phyloP scores from a whole-genome alignment of 1,140 invertebrate species.

The Ylistrum balloti region DNA sequence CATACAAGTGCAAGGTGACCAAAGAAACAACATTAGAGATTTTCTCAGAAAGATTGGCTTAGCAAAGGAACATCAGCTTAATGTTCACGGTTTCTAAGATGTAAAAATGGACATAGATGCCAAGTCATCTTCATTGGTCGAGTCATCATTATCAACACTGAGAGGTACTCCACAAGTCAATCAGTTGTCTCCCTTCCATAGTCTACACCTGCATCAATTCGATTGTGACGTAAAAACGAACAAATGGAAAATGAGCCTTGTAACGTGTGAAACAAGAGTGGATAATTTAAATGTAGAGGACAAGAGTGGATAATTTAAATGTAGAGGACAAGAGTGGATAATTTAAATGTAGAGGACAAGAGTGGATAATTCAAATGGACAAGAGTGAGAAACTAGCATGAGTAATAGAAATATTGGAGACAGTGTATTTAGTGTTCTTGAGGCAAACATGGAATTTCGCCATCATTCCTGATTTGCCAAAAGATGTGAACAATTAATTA shows the following conservation, averaged over 20 bases:
- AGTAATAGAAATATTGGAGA: too few species aligned
- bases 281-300: neutral
- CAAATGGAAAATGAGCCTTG: neutral
- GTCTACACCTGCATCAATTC: neutral
- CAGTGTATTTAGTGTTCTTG: constrained; percentile 23
- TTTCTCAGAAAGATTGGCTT: constrained; percentile 96
- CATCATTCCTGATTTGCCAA: neutral
- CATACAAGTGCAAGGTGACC: constrained; percentile 99
- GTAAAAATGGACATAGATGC: neutral
- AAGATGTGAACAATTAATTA: neutral
- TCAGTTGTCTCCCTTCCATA: neutral
- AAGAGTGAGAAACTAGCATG: too few species aligned
- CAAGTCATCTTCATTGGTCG: neutral
- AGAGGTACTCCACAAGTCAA: too few species aligned
- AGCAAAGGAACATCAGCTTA: constrained; percentile 95
- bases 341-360: too few species aligned
- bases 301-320: too few species aligned
- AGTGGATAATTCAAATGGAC: neutral
- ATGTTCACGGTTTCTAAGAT: constrained; percentile 94
- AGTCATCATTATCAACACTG: neutral
- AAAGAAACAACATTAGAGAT: constrained; percentile 97
- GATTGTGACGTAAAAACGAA: neutral
- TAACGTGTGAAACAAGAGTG: neutral
- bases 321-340: too few species aligned
- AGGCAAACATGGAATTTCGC: too few species aligned